Evolutionary conservation across 1,140 invertebrate species (phyloP), one percentile per base, ranked within the genome.

Genomic region (Trichoplusia ni): DNA sequence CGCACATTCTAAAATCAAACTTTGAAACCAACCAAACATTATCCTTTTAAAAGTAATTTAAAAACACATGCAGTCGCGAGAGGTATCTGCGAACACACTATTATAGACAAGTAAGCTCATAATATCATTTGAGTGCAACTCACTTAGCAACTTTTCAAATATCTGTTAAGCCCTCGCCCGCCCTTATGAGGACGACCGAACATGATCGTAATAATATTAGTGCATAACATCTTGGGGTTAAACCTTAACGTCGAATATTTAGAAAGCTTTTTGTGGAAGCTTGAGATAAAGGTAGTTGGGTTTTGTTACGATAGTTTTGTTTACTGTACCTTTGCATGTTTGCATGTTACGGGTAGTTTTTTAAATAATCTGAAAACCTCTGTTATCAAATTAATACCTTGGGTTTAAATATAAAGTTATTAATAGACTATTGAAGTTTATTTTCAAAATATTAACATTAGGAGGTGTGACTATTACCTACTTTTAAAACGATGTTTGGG

Each of bases 61-160:
- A 31, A 49, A 40, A 27, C 19, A 40, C 11, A 35, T 25, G 33
- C 54, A 40, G 38, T 19, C 38, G 6, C 6, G 11, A 27, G 25
- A 37, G 7, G 18, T 29, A 25, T 13, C 9, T 23, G 38, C 33
- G 38, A 37, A 54, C 51, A 54, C 31, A 49, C 18, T 54, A 21
- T n/a, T 11, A n/a, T n/a, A 35, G 38, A 18, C n/a, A 37, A 27
- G 19, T 27, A 31, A 58, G 38, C 54, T 44, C 54, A 21, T 31
- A 16, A 54, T 7, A 29, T 47, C 44, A 25, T 40, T n/a, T 16
- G 37, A 58, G 37, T 44, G 21, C 23, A 40, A 21, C 13, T 71
- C 76, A 76, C 70, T 81, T 83, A 61, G 70, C 71, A 84, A 83
- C 80, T 84, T 86, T 81, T 79, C 76, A 75, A 82, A 83, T 85